Conservation (phyloP, 2,888 invertebrate species). For the Nomada ruficornis region DNA sequence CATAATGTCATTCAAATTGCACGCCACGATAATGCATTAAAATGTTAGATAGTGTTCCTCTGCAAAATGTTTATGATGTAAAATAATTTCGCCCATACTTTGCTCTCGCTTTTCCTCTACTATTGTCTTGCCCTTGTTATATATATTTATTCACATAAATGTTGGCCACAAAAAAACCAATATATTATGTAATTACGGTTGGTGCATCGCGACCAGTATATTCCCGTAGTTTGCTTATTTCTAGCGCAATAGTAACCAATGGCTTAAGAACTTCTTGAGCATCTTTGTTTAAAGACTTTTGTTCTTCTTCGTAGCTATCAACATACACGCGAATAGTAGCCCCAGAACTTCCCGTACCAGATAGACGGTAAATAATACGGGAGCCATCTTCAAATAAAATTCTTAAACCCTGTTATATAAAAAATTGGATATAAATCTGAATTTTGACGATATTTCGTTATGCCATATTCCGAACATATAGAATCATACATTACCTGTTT, state of each 20-base stretch:
- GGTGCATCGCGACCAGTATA: constrained; percentile 96
- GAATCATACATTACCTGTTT: constrained; percentile 90
- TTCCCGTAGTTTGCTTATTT: constrained; percentile 92
- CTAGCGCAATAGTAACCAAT: constrained; percentile 93
- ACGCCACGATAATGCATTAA: not conserved
- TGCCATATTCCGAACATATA: not conserved
- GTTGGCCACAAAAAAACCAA: constrained; percentile 13
- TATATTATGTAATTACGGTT: constrained; percentile 94
- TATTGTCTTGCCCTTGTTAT: not conserved
- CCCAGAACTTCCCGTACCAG: constrained; percentile 99
- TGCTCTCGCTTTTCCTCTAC: not conserved
- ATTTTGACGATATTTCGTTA: not conserved
- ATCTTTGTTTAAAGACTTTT: constrained; percentile 76
- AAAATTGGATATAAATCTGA: constrained; percentile 35
- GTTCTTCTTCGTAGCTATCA: constrained; percentile 94
- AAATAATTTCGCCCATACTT: constrained; percentile 11
- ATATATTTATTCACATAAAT: constrained; percentile 19
- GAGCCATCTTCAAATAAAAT: constrained; percentile 98
- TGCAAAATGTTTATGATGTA: not conserved
- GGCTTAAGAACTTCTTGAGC: constrained; percentile 91
- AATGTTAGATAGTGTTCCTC: constrained; percentile 6
- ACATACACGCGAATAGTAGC: constrained; percentile 98
- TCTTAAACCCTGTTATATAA: constrained; percentile 91
- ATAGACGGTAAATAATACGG: constrained; percentile 95
- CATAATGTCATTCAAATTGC: not conserved